A percentile compares a stretch with the other conserved stretches of the same genome.
phyloP scores from a whole-genome alignment of 2,113 vertebrate genomes.

The Sula dactylatra region DNA sequence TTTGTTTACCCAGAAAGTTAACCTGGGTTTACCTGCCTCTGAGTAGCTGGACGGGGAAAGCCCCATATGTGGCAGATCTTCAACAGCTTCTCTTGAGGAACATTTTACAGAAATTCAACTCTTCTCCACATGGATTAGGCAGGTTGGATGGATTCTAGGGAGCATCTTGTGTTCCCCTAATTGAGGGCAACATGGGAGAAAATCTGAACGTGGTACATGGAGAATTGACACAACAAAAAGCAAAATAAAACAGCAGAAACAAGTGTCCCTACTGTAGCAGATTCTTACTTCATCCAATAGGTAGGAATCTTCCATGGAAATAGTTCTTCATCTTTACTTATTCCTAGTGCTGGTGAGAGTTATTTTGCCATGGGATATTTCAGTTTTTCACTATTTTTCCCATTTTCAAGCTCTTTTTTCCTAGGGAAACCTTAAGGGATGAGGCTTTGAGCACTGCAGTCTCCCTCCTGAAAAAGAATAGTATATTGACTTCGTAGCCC shows the following conservation, averaged over 20 bases:
- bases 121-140: neutral
- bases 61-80: rapidly evolving
- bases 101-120: neutral
- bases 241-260: neutral
- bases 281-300: neutral
- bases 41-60: neutral
- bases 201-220: neutral
- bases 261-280: neutral
- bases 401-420: neutral
- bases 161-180: neutral
- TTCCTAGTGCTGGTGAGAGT: neutral
- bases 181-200: neutral
- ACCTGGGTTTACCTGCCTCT: neutral
- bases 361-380: neutral
- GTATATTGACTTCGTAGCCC: neutral
- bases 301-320: neutral
- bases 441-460: neutral
- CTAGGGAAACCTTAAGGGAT: neutral
- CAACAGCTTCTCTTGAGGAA: neutral
- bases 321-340: neutral
- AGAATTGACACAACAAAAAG: neutral
- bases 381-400: neutral
- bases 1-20: neutral
- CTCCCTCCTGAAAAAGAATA: neutral
- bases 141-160: neutral